Percentiles rank a stretch among this genome's conserved stretches.
phyloP scores from a whole-genome alignment of 92 coral and sea anemone species.

The Galaxea fascicularis region DNA sequence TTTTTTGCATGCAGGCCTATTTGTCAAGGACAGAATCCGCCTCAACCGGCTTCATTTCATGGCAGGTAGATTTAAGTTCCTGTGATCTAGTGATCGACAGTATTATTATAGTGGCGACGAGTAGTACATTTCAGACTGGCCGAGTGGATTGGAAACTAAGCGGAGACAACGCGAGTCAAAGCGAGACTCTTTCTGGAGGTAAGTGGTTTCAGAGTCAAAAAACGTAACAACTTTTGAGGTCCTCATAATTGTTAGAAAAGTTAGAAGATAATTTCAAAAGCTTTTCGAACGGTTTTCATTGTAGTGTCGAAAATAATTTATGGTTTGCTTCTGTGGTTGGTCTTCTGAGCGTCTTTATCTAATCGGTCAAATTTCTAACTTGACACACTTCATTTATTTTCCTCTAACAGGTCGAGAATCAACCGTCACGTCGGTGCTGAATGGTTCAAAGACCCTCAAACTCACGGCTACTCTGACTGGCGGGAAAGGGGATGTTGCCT shows the following conservation, averaged over 20 bases:
- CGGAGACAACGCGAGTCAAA: constrained; percentile 82
- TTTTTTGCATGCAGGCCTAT: constrained; percentile 61
- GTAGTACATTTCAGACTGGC: constrained; percentile 86
- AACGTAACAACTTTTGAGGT: too few species aligned
- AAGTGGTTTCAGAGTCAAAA: background rate
- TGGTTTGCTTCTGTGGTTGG: too few species aligned
- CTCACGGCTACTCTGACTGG: constrained; percentile 76
- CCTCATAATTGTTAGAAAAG: background rate
- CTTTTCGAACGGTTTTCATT: background rate
- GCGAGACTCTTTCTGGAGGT: constrained; percentile 83
- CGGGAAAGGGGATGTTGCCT: constrained; percentile 82
- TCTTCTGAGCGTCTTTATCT: too few species aligned
- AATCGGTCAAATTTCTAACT: background rate
- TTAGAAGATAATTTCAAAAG: too few species aligned
- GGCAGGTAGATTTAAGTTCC: constrained; percentile 83
- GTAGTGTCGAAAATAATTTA: background rate
- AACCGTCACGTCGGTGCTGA: constrained; percentile 60
- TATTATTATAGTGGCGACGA: constrained; percentile 71
- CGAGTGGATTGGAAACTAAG: constrained; percentile 75
- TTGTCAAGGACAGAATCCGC: constrained; percentile 82
- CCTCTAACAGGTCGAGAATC: constrained; percentile 48
- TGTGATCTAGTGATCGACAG: constrained; percentile 78
- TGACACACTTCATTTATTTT: background rate
- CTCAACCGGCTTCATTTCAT: constrained; percentile 71
- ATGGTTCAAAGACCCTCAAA: constrained; percentile 85